Base-by-base conservation (phyloP, 1,140 invertebrate genomes). In the Palaemon carinicauda region DNA sequence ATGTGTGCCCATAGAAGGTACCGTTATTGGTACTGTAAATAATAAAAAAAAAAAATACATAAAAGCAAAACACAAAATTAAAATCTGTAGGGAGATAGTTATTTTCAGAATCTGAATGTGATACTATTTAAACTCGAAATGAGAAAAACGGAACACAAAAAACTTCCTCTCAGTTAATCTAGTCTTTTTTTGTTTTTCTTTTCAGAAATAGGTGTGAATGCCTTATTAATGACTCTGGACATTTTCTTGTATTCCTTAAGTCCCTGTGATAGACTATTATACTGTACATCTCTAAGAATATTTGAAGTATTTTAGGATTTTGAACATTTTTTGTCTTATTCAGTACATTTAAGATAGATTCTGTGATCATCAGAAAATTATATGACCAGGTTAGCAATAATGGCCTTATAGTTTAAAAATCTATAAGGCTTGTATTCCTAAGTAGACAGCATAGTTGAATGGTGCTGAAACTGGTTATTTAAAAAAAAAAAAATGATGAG, bases 261-360 rank as follows among this genome's bases (percentile, higher is more conserved):
- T 86, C 84, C 84, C 84, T 86, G 84, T 86, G 84, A 86, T 86
- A 86, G 84, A 86, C 84, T 86, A 80, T 80, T 78, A 86, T 86
- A 80, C 84, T 80, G 52, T 60, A 77, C 80, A 77, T 86, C 80
- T 86, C 78, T 86, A 86, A 86, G 84, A 86, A 86, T 86, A 75
- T 86, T 86, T 80, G 60, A 86, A 80, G 78, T 86, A 71, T 86
- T 86, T 73, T 86, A 86, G 84, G 77, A 71, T 86, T 86, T 85
- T 86, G 80, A 73, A 86, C 27, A 56, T 74, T 80, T 80, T 80
- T n/a, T 86, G 84, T 86, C 77, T 33, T 80, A 86, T 80, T 33
- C 84, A 80, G 60, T 86, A 79, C 50, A 80, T 10, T 86, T 53
- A 27, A 27, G 29, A 51, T 86, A 80, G 56, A 86, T 56, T 73